phyloP scores from a whole-genome alignment of 2,113 vertebrate genomes.

The Crocuta crocuta region DNA sequence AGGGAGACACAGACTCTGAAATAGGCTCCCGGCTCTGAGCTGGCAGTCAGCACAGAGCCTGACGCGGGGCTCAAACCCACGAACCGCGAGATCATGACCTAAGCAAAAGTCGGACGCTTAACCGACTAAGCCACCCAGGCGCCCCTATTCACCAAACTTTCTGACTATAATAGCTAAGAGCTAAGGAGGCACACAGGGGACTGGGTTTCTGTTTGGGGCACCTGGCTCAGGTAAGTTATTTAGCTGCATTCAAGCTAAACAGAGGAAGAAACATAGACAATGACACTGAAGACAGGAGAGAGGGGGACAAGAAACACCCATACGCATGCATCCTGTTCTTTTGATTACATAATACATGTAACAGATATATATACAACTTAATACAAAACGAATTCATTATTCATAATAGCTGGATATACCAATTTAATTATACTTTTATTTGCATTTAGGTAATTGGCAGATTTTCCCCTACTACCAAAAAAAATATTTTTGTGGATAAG shows the following conservation, averaged over 20 bases:
- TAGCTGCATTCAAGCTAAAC: neutral
- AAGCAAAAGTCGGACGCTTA: no score
- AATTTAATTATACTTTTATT: neutral
- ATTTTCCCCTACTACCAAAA: neutral
- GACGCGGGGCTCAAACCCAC: no score
- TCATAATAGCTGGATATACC: neutral
- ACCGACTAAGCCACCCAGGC: no score
- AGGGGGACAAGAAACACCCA: neutral
- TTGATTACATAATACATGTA: neutral
- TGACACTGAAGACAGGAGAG: neutral
- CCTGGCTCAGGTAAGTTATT: no score
- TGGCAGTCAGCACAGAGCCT: no score
- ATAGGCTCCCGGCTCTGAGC: no score
- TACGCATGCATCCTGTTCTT: neutral
- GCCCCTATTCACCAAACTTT: neutral
- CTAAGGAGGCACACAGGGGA: fast-evolving
- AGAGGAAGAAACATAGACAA: neutral
- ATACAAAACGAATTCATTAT: neutral
- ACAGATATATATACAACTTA: neutral
- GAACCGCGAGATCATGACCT: no score
- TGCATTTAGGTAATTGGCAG: neutral
- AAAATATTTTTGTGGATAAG: neutral
- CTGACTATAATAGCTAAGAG: neutral
- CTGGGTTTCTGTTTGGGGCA: neutral
- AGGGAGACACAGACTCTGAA: no score